Conservation (phyloP, 2,797 vertebrate genomes). For the Pseudochirops corinnae region DNA sequence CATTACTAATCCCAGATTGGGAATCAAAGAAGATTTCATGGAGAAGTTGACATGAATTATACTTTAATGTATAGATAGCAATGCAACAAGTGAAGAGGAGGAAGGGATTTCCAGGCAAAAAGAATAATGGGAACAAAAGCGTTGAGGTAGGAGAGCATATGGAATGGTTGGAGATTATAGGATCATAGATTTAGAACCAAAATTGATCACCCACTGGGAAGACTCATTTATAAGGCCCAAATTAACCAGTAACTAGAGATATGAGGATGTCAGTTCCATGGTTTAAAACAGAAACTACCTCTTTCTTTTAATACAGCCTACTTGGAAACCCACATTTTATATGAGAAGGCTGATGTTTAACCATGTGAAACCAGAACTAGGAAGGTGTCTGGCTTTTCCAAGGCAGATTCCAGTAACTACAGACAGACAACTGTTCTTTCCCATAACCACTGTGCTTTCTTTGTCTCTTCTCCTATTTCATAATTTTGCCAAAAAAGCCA, state of each 20-base stretch:
- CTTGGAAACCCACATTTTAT: not conserved
- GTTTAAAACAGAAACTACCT: not conserved
- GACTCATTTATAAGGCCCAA: not conserved
- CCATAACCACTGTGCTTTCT: not conserved
- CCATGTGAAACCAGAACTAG: not conserved
- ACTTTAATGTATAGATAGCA: not conserved
- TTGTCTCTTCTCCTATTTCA: not conserved
- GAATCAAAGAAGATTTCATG: not conserved
- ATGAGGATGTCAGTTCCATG: not conserved
- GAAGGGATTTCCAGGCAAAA: not conserved
- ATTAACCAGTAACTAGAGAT: not conserved
- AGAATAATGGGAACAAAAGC: not conserved
- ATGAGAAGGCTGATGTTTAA: not conserved
- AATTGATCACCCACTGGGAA: not conserved
- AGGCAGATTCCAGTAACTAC: not conserved
- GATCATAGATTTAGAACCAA: not conserved
- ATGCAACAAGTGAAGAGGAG: not conserved
- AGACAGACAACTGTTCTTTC: not conserved
- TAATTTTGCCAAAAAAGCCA: not conserved
- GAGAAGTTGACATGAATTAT: not conserved
- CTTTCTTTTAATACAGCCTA: not conserved
- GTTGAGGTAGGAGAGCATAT: not conserved
- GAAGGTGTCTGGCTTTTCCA: not conserved
- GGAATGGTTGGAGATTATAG: not conserved
- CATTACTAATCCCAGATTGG: not conserved